Percentiles rank a stretch among this genome's conserved stretches.
These are phyloP conservation scores for Drosophila glabriapex DNA, from an alignment of 2,888 invertebrate genomes.

Conservation along the genomic window DNA sequence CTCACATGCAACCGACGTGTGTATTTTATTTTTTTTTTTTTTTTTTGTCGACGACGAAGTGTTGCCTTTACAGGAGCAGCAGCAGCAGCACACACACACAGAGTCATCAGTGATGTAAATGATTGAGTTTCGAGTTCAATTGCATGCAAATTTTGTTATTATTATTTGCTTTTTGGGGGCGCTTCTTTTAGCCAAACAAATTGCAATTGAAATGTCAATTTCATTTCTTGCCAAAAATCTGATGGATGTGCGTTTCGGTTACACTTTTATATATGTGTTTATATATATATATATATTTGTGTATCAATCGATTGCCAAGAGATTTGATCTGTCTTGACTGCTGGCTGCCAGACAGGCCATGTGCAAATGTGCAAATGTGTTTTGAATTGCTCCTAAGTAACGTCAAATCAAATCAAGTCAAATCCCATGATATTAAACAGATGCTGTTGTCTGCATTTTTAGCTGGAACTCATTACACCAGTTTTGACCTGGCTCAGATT, in stretches of 20 bases:
- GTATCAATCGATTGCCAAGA: neutral
- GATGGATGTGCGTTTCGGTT: slow-evolving; percentile 22
- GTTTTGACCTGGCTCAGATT: slow-evolving; percentile 3
- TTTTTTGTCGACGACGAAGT: slow-evolving; percentile 26
- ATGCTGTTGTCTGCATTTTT: slow-evolving; percentile 20
- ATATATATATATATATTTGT: neutral
- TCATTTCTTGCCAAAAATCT: slow-evolving; percentile 28
- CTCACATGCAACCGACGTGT: slow-evolving; percentile 57
- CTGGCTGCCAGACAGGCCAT: slow-evolving; percentile 1
- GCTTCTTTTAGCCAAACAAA: slow-evolving; percentile 34
- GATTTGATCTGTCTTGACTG: slow-evolving; percentile 2
- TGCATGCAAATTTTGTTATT: slow-evolving; percentile 78
- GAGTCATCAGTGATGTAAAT: slow-evolving; percentile 44
- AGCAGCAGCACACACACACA: neutral
- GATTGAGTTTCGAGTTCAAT: slow-evolving; percentile 73
- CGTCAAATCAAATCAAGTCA: slow-evolving; percentile 6
- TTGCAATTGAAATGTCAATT: slow-evolving; percentile 76
- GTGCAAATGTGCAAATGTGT: slow-evolving; percentile 23
- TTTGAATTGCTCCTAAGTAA: neutral
- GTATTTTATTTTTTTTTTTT: neutral
- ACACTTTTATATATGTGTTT: neutral
- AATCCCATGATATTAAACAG: slow-evolving; percentile 23
- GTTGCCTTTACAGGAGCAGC: slow-evolving; percentile 16
- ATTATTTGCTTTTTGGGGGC: slow-evolving; percentile 60
- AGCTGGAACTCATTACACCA: slow-evolving; percentile 36